Base-by-base conservation (phyloP, 2,888 invertebrate species). In the Phalera bucephala region DNA sequence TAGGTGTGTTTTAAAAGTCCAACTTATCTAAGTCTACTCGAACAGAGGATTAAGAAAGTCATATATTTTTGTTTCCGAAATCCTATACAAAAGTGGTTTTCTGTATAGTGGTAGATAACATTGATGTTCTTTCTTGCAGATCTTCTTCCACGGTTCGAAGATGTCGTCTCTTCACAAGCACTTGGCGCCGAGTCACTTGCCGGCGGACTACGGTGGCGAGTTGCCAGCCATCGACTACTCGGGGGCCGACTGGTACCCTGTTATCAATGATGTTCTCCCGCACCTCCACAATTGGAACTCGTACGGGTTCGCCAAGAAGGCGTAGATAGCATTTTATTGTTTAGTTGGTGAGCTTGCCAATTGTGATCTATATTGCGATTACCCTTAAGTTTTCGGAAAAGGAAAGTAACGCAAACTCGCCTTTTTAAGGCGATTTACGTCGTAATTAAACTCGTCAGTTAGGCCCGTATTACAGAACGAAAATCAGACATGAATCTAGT, bases 61-160 rank as follows among this genome's bases (percentile, higher is more conserved):
- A n/a, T n/a, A n/a, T n/a, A n/a, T n/a, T n/a, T n/a, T n/a, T n/a
- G n/a, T n/a, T n/a, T n/a, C n/a, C n/a, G n/a, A n/a, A n/a, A n/a
- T n/a, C n/a, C n/a, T n/a, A n/a, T n/a, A n/a, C n/a, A n/a, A n/a
- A n/a, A n/a, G n/a, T n/a, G n/a, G n/a, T n/a, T n/a, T n/a, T n/a
- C n/a, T n/a, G n/a, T n/a, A n/a, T n/a, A n/a, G n/a, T n/a, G n/a
- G n/a, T n/a, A n/a, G n/a, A n/a, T n/a, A n/a, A n/a, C n/a, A n/a
- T n/a, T n/a, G n/a, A n/a, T 5, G 17, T 3, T 17, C 17, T 17
- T 17, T 17, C n/a, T 83, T 89, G 1, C 83, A 96, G 93, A 94
- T 96, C 84, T 93, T 92, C 84, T 96, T 96, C 93, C 96, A 96
- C 75, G 95, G 95, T 8, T 91, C 90, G 40, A 94, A 96, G 68